phyloP scores from a whole-genome alignment of 1,140 invertebrate species.

The Halictus rubicundus region DNA sequence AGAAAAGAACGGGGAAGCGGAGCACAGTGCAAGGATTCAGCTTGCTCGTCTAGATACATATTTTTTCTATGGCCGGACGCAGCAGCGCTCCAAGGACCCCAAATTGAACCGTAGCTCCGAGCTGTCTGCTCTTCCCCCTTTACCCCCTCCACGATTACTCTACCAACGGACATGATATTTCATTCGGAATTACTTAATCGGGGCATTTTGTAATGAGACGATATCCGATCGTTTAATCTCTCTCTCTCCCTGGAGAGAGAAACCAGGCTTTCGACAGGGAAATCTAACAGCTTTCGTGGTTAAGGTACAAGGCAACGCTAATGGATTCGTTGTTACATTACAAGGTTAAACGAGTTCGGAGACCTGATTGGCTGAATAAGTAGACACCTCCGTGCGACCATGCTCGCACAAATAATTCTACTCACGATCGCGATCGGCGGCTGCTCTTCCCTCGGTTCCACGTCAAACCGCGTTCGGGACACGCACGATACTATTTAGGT shows the following conservation, averaged over 20 bases:
- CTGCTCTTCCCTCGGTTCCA: not conserved
- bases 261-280: not conserved
- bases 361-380: conserved; percentile 34
- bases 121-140: not conserved
- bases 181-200: not conserved
- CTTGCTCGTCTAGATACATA: not conserved
- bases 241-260: not conserved
- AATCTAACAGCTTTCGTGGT: conserved; percentile 16
- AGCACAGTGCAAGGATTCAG: conserved; percentile 1
- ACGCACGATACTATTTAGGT: not conserved
- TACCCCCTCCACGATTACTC: not conserved
- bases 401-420: conserved; percentile 12
- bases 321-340: conserved; percentile 32
- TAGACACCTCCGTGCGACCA: conserved; percentile 15
- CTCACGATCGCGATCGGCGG: conserved; percentile 4
- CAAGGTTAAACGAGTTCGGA: conserved; percentile 54
- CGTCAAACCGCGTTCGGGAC: not conserved
- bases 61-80: conserved; percentile 26
- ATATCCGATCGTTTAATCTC: not conserved
- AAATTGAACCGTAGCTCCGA: not conserved
- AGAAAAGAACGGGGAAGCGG: conserved; percentile 2
- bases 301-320: conserved; percentile 21
- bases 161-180: not conserved
- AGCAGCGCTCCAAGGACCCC: conserved; percentile 5
- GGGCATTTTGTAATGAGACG: not conserved